A percentile compares a stretch with the other conserved stretches of the same genome.
Conservation (phyloP, 30 jellyfish, hydroid and myxozoan genomes). For the Nemopilema nomurai region DNA sequence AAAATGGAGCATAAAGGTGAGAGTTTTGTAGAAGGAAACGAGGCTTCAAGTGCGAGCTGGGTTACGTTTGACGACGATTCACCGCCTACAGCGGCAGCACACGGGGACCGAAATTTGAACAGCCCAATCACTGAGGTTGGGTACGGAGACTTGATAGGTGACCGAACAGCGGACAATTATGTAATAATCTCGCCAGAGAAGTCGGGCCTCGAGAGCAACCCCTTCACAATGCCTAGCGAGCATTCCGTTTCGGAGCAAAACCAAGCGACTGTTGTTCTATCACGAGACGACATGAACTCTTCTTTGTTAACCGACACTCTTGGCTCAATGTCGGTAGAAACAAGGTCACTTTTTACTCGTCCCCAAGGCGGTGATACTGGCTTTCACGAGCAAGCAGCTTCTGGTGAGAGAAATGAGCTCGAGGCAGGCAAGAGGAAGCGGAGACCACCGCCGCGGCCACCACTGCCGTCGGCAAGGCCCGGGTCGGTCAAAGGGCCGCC, state of each 20-base stretch:
- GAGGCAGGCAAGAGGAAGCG: constrained; percentile 39
- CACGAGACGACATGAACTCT: background rate
- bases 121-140: constrained; percentile 51
- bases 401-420: background rate
- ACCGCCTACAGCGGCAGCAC: background rate
- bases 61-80: constrained; percentile 47
- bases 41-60: constrained; percentile 15
- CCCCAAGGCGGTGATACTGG: background rate
- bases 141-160: constrained; percentile 26
- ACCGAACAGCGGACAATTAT: constrained; percentile 10
- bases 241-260: background rate
- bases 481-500: constrained; percentile 23
- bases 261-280: background rate
- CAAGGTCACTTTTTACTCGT: constrained; percentile 32
- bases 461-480: constrained; percentile 18
- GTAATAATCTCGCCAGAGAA: constrained; percentile 37
- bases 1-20: constrained; percentile 3
- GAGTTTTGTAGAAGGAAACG: background rate
- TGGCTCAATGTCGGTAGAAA: constrained; percentile 52
- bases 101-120: too few relatives aligned
- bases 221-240: background rate
- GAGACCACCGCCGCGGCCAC: constrained; percentile 66
- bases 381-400: background rate
- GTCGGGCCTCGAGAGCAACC: background rate
- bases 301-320: constrained; percentile 45